phyloP scores from a whole-genome alignment of 2,888 invertebrate species.

The Sepiola atlantica region DNA sequence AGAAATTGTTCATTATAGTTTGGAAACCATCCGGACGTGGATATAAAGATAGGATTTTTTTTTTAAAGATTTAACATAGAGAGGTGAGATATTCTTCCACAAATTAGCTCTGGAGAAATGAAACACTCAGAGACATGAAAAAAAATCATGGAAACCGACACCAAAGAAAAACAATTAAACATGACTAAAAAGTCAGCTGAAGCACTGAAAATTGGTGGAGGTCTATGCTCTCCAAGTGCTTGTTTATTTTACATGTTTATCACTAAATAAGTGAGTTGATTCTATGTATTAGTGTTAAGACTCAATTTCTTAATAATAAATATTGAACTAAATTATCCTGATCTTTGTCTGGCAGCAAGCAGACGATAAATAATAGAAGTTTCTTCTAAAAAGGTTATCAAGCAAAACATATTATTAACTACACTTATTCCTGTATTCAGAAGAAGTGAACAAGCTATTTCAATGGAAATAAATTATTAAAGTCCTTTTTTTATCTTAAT shows the following conservation, averaged over 20 bases:
- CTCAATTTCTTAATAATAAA: not conserved
- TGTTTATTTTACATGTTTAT: not conserved
- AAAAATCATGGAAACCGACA: not conserved
- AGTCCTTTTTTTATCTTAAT: not conserved
- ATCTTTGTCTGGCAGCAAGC: not conserved
- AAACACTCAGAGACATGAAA: not conserved
- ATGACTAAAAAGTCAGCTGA: too few species aligned
- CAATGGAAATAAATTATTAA: not conserved
- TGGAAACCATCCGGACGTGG: too few species aligned
- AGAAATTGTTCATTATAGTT: too few species aligned
- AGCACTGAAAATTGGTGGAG: too few species aligned
- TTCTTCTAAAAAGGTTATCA: not conserved
- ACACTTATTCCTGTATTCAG: not conserved
- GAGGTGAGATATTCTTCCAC: too few species aligned
- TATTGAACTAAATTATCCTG: not conserved
- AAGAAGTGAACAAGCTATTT: not conserved
- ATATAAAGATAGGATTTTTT: too few species aligned
- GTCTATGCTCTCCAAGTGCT: too few species aligned
- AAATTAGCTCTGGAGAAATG: not conserved
- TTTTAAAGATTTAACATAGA: too few species aligned
- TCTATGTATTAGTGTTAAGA: not conserved
- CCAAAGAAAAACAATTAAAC: too few species aligned
- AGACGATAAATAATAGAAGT: not conserved
- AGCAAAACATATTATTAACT: not conserved
- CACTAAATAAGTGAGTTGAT: slow-evolving; percentile 8